Conservation (phyloP, 2,113 vertebrate species). For the Spea bombifrons region DNA sequence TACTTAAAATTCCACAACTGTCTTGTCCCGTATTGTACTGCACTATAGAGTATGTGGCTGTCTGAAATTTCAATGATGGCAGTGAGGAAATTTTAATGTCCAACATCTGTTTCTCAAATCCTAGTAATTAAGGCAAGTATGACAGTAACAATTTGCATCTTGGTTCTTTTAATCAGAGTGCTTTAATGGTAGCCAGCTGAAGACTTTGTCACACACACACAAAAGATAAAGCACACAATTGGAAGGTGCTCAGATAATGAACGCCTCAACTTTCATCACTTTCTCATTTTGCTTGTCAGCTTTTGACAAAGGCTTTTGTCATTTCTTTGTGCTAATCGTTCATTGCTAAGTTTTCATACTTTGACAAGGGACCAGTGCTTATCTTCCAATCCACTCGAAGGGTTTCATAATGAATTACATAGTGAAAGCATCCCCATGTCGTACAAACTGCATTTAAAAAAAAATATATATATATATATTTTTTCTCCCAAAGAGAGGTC, state of each 20-base stretch:
- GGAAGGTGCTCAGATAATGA: constrained; percentile 45
- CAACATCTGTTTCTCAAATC: constrained; percentile 46
- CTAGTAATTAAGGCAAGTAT: constrained; percentile 36
- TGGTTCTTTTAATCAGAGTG: constrained; percentile 36
- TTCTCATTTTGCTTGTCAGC: constrained; percentile 46
- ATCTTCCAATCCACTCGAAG: constrained; percentile 39
- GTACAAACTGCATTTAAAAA: constrained; percentile 21
- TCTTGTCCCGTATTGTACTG: constrained; percentile 8
- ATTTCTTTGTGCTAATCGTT: constrained; percentile 43
- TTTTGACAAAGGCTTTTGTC: constrained; percentile 43
- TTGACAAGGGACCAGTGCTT: constrained; percentile 41
- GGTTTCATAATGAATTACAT: constrained; percentile 30
- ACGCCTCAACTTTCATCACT: constrained; percentile 41
- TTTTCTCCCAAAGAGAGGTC: constrained; percentile 27
- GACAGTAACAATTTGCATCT: constrained; percentile 38
- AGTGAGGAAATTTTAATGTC: constrained; percentile 24
- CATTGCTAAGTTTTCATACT: constrained; percentile 45
- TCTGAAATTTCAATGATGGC: constrained; percentile 19
- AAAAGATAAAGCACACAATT: constrained; percentile 44
- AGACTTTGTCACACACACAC: constrained; percentile 45
- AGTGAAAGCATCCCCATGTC: constrained; percentile 30
- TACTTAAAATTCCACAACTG: neutral
- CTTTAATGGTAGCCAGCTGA: constrained; percentile 44
- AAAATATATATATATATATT: neutral
- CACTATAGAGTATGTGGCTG: constrained; percentile 14